Conservation (phyloP, 1,140 invertebrate genomes). For the Cherax destructor region DNA sequence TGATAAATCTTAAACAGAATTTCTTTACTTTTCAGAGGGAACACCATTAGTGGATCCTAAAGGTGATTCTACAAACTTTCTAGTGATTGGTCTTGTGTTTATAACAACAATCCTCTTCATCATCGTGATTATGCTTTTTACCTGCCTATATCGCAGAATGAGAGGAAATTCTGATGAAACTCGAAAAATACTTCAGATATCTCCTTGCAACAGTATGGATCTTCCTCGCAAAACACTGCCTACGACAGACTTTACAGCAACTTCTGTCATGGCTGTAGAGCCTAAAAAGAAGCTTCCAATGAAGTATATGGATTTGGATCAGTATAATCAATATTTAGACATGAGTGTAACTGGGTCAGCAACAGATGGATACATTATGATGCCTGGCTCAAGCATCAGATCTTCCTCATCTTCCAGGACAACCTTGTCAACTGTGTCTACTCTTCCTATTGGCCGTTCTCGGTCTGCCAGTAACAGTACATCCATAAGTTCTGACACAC, state of each 20-base stretch:
- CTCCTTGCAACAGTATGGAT: conserved; percentile 40
- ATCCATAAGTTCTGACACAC: conserved; percentile 21
- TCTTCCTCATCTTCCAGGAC: conserved; percentile 58
- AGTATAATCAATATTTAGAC: conserved; percentile 56
- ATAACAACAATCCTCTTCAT: conserved; percentile 42
- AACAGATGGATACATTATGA: conserved; percentile 50
- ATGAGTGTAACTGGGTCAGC: conserved; percentile 21
- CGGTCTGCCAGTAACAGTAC: conserved; percentile 57
- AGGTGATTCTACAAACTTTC: conserved; percentile 18
- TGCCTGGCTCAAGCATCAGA: conserved; percentile 47
- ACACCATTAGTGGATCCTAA: conserved; percentile 29
- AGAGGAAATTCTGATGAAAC: conserved; percentile 37
- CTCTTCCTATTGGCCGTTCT: conserved; percentile 44
- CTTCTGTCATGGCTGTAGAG: conserved; percentile 57
- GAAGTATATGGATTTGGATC: conserved; percentile 1
- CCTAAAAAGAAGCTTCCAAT: conserved; percentile 12
- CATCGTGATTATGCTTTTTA: conserved; percentile 40
- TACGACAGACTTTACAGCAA: conserved; percentile 41
- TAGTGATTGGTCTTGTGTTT: conserved; percentile 46
- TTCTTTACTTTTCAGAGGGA: conserved; percentile 29
- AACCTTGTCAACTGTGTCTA: conserved; percentile 58
- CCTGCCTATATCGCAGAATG: conserved; percentile 32
- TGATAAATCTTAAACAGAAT: no score
- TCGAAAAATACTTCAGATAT: conserved; percentile 40
- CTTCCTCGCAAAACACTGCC: conserved; percentile 39